A percentile compares a stretch with the other conserved stretches of the same genome.
Conservation (phyloP, 2,797 vertebrate species). For the Eremophila alpestris region DNA sequence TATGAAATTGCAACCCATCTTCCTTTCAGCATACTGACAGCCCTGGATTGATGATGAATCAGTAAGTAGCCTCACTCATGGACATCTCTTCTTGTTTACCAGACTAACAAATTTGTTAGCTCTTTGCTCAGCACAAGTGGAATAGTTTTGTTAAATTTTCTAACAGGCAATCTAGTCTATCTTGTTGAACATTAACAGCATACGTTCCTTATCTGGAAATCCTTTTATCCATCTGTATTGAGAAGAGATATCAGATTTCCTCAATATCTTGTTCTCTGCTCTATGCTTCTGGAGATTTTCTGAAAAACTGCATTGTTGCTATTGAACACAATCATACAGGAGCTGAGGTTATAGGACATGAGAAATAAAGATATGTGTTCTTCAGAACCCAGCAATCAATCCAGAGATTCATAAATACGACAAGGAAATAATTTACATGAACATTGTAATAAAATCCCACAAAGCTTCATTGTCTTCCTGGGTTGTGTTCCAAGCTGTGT, state of each 20-base stretch:
- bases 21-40: neutral
- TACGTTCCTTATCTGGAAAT: conserved; percentile 2
- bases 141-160: conserved; percentile 53
- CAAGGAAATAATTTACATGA: neutral
- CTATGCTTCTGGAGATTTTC: neutral
- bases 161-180: conserved; percentile 11
- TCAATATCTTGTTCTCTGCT: neutral
- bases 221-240: neutral
- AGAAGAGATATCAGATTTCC: neutral
- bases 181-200: neutral
- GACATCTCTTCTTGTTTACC: conserved; percentile 84
- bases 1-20: neutral
- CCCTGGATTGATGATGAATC: conserved; percentile 16
- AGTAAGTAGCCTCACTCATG: conserved; percentile 68
- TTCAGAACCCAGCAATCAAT: neutral
- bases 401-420: neutral
- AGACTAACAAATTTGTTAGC: conserved; percentile 73
- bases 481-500: neutral
- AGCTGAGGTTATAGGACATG: neutral
- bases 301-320: neutral
- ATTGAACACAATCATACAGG: neutral
- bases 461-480: neutral
- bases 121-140: conserved; percentile 5
- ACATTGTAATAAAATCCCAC: neutral
- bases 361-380: neutral